phyloP scores from a whole-genome alignment of 92 coral and sea anemone species.

The Bergia puertoricense region DNA sequence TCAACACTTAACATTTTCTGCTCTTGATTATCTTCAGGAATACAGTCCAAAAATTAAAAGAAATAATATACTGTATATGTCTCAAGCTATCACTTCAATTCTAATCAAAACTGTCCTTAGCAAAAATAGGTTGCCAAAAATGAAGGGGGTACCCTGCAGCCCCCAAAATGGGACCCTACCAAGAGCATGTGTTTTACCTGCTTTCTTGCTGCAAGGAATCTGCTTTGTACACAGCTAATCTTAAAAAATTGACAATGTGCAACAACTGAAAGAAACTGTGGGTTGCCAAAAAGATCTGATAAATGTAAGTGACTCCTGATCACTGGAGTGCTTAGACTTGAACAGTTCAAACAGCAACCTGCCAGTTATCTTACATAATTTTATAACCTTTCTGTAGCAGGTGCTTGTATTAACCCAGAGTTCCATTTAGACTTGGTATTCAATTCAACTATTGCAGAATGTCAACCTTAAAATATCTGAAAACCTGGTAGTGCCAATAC shows the following conservation, averaged over 20 bases:
- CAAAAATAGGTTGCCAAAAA: background rate
- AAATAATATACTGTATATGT: no score
- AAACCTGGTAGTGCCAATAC: no score
- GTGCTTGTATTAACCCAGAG: background rate
- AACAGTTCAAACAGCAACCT: no score
- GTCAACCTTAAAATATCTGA: background rate
- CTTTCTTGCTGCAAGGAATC: background rate
- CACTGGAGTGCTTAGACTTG: background rate
- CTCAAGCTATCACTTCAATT: no score
- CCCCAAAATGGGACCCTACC: background rate
- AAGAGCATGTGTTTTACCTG: background rate
- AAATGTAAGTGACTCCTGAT: no score
- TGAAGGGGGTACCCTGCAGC: background rate
- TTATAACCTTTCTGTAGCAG: no score
- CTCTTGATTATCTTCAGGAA: no score
- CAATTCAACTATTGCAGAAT: background rate
- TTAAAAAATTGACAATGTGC: background rate
- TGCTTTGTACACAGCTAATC: no score
- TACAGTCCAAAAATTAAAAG: no score
- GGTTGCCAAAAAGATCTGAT: no score
- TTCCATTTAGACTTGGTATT: background rate
- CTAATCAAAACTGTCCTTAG: no score
- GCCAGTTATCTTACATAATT: no score
- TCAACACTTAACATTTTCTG: background rate
- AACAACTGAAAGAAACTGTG: background rate